These are phyloP conservation scores for Hirtodrosophila alboralis DNA, from an alignment of 2,888 invertebrate genomes.

Conservation along the genomic window DNA sequence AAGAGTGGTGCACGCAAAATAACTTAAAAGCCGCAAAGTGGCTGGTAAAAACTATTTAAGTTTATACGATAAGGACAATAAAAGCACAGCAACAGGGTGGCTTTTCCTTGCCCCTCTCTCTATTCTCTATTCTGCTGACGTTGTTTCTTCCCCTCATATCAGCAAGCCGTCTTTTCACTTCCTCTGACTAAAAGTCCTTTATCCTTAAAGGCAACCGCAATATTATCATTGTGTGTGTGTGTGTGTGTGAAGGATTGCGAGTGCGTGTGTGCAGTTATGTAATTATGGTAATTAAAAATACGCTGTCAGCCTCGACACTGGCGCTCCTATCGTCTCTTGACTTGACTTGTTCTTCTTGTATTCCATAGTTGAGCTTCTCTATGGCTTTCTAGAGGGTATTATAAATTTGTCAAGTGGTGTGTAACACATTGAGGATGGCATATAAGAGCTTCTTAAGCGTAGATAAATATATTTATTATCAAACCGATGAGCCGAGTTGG, in stretches of 20 bases:
- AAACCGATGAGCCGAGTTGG: background rate
- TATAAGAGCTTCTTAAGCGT: no score
- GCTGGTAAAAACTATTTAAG: constrained; percentile 78
- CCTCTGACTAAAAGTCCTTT: constrained; percentile 51
- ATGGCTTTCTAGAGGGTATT: constrained; percentile 25
- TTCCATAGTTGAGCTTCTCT: constrained; percentile 56
- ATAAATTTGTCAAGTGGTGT: constrained; percentile 8
- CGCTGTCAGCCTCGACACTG: constrained; percentile 25
- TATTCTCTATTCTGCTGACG: constrained; percentile 2
- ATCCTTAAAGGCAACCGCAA: constrained; percentile 71
- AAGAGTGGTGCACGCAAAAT: constrained; percentile 74
- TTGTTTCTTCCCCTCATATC: background rate
- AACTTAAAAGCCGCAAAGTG: constrained; percentile 80
- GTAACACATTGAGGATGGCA: constrained; percentile 1
- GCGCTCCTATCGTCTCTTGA: constrained; percentile 34
- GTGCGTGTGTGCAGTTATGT: constrained; percentile 66
- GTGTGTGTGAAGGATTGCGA: constrained; percentile 3
- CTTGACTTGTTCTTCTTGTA: constrained; percentile 42
- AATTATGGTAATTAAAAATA: constrained; percentile 78
- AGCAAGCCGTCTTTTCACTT: background rate
- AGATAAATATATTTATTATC: no score
- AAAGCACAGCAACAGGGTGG: constrained; percentile 55
- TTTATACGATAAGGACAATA: constrained; percentile 78
- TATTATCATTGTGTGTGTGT: constrained; percentile 37
- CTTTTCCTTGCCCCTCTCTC: background rate